Evolutionary conservation across 1,140 invertebrate species (phyloP), one percentile per base, ranked within the genome.

Genomic region (Heliconius eleuchia): DNA sequence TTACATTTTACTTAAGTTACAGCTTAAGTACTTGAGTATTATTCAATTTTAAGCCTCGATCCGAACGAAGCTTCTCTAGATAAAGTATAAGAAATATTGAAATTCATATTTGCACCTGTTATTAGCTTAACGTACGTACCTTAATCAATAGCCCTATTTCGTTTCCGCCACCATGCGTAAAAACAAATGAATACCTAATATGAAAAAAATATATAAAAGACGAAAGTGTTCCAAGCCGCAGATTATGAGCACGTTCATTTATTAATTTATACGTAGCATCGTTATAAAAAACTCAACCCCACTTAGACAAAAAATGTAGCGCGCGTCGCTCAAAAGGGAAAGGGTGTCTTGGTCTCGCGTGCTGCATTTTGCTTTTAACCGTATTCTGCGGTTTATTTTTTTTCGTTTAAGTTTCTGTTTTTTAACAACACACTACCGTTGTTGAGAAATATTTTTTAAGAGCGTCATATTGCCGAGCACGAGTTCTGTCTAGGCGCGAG

Each of bases 251-350:
- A 92, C 91, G 89, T 94, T 93, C 91, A 87, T 91, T 93, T 94
- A 94, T 94, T 94, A 94, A 94, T 94, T 94, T 94, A 93, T 94
- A 93, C 88, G 92, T 89, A 88, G 86, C 89, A 88, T 92, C 90
- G 87, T 82, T 82, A 85, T 92, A 92, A 94, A 92, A 93, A 94
- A 92, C 86, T 83, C 89, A 91, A 93, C 91, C 91, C 92, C 88
- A 89, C 88, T 85, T 86, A 86, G 86, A 91, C 88, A 89, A 91
- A 94, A 94, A 94, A 92, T 84, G 88, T 92, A 92, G 91, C 92
- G 80, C 92, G 93, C 92, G 93, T 87, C 91, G 86, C 87, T 87
- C 91, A 90, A 91, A 93, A 93, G 93, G 92, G 93, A 93, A 94
- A 94, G 93, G 93, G 93, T 94, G 93, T 93, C 88, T 91, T 88